A percentile compares a stretch with the other conserved stretches of the same genome.
Evolutionary conservation across 1,140 invertebrate species (phyloP).

Genomic region (Saccostrea glomerata): DNA sequence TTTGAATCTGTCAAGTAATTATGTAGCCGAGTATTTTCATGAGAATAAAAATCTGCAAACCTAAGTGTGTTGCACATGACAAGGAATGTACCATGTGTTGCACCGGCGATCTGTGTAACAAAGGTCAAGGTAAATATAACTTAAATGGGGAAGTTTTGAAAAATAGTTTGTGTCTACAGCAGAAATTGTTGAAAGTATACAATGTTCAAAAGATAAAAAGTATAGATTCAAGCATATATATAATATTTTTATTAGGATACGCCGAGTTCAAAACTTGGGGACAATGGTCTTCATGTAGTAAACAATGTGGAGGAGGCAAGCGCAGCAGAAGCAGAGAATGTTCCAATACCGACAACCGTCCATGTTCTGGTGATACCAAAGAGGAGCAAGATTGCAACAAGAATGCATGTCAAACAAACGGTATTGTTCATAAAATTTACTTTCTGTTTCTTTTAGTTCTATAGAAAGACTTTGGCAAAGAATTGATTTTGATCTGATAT

Average conservation of each 20-base stretch:
- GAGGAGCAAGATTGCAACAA: background rate
- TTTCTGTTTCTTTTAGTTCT: too few relatives aligned
- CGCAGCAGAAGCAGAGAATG: background rate
- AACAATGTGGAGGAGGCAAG: conserved; percentile 7
- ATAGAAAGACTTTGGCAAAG: too few relatives aligned
- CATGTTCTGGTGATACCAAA: background rate
- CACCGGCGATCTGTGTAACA: background rate
- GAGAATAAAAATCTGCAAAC: too few relatives aligned
- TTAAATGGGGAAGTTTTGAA: too few relatives aligned
- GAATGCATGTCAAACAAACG: background rate
- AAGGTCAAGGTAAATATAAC: background rate
- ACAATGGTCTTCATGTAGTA: background rate
- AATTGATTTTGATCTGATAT: too few relatives aligned
- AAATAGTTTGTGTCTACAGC: too few relatives aligned
- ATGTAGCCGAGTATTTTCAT: too few relatives aligned
- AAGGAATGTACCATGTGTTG: background rate
- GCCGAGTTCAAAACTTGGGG: background rate
- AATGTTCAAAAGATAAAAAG: too few relatives aligned
- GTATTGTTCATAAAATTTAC: too few relatives aligned
- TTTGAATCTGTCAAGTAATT: too few relatives aligned
- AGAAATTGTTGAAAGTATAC: too few relatives aligned
- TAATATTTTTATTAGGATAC: background rate
- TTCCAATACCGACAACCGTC: background rate
- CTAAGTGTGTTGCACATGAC: background rate
- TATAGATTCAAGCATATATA: background rate